These are phyloP conservation scores for Drosophila triauraria DNA, from an alignment of 1,140 invertebrate species.

Conservation along the genomic window DNA sequence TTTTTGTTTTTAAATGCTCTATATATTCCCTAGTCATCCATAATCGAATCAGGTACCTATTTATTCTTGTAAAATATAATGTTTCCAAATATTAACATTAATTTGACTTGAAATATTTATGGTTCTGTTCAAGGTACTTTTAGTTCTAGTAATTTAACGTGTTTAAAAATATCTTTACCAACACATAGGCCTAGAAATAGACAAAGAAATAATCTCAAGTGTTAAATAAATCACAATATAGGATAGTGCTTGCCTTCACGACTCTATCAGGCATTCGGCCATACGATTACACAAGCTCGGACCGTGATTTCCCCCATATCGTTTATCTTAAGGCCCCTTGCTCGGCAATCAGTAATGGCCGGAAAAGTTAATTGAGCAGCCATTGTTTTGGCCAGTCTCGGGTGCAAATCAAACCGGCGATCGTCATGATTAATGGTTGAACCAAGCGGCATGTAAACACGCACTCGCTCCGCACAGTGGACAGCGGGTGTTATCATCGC, in stretches of 20 bases:
- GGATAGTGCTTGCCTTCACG: conserved; percentile 36
- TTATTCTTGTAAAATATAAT: too few species aligned
- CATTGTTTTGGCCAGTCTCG: conserved; percentile 11
- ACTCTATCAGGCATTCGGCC: conserved; percentile 28
- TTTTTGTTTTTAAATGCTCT: too few species aligned
- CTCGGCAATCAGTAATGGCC: conserved; percentile 32
- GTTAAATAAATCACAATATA: conserved; percentile 35
- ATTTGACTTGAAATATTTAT: too few species aligned
- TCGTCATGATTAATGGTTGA: conserved; percentile 23
- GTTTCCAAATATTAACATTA: too few species aligned
- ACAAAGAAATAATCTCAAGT: not conserved
- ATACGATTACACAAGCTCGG: conserved; percentile 33
- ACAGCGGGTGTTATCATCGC: not conserved
- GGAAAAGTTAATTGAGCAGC: conserved; percentile 38
- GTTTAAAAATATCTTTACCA: not conserved
- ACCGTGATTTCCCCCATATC: conserved; percentile 46
- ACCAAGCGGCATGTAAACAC: conserved; percentile 49
- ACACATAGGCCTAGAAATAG: not conserved
- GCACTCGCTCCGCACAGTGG: conserved; percentile 35
- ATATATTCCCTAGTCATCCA: too few species aligned
- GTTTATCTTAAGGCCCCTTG: conserved; percentile 40
- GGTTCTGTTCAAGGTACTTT: not conserved
- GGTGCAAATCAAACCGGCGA: conserved; percentile 18
- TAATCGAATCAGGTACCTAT: too few species aligned
- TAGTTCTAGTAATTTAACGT: too few species aligned